Evolutionary conservation across 1,140 invertebrate species (phyloP), one percentile per base, ranked within the genome.

Genomic region (Ruditapes philippinarum): DNA sequence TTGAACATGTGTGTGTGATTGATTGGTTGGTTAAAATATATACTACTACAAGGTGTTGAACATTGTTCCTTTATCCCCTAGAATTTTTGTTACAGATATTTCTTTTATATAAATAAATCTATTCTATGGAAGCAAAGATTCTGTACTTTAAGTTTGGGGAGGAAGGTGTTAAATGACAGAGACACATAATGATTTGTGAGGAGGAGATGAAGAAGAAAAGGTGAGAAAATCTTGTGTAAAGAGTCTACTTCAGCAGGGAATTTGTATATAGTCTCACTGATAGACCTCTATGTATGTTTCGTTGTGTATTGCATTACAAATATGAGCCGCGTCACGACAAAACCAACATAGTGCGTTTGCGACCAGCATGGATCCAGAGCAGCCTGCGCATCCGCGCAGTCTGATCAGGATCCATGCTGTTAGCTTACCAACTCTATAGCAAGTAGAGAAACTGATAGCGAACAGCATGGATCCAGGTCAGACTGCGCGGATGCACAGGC

Each of bases 221-320:
- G 17, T 38, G 65, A 31, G 25, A 65, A 38, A 70, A 40, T 70
- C 31, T 70, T 70, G 65, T 54, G 74, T 78, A 54, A 25, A 17
- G 33, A 51, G 36, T 78, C 49, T 54, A 25, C 45, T 54, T 78
- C 74, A 78, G 42, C 74, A 78, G 74, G 74, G 74, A 78, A 51
- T 54, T 70, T 78, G 74, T 78, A 78, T 7, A 78, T 78, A 78
- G 74, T 78, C 74, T 78, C 17, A 78, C 49, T 31, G 25, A 78
- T 54, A 25, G 49, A 62, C n/a, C 57, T 62, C n/a, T 28, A 28
- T 5, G 9, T 54, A n/a, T 54, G 22, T 62, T 28, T n/a, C 25
- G 9, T 62, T 62, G 25, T 28, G 57, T 62, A 62, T 7, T 14
- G 57, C 57, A 62, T 62, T 62, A 62, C 25, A 62, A 62, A 62